Base-by-base conservation (phyloP, 2,888 invertebrate species). In the Coremacera marginata region DNA sequence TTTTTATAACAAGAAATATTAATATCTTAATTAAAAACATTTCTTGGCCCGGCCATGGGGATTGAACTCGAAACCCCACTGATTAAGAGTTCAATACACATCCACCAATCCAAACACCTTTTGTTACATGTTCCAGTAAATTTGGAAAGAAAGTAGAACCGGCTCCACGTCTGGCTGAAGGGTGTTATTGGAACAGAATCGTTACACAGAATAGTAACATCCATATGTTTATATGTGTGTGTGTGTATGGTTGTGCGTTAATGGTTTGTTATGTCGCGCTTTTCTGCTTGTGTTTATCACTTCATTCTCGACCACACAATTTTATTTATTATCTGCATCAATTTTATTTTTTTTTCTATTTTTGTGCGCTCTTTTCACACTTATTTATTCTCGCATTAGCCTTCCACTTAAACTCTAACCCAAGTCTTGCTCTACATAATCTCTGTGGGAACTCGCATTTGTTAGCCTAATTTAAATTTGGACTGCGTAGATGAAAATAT, bases 381-480 rank as follows among this genome's bases (percentile, higher is more conserved):
- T 22, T 68, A n/a, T 68, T 68, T 49, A 51, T 51, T 22, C 5
- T 63, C 63, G 27, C 31, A 31, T 62, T 62, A 27, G 16, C 34
- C 63, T 16, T 34, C 19, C 5, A 37, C 34, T 31, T 65, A 65
- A 65, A 34, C 34, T 27, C 37, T 65, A 65, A 34, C 25, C 16
- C 31, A 65, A 3, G 8, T 55, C 55, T 22, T 8, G 19, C n/a
- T 22, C 1, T 2, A 19, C 19, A 22, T 19, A 19, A 22, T 8
- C 55, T 55, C 19, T 19, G 55, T 16, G 55, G 19, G 55, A 55
- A n/a, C 19, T 8, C 55, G 55, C 55, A 27, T 11, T 55, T 22
- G 55, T 51, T 51, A 27, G 68, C 68, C 51, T 51, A 68, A 68
- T 68, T 68, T 68, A 49, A 49, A 51, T 25, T 51, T 25, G 68